Conservation (phyloP, 2,113 vertebrate genomes). For the Larimichthys crocea region DNA sequence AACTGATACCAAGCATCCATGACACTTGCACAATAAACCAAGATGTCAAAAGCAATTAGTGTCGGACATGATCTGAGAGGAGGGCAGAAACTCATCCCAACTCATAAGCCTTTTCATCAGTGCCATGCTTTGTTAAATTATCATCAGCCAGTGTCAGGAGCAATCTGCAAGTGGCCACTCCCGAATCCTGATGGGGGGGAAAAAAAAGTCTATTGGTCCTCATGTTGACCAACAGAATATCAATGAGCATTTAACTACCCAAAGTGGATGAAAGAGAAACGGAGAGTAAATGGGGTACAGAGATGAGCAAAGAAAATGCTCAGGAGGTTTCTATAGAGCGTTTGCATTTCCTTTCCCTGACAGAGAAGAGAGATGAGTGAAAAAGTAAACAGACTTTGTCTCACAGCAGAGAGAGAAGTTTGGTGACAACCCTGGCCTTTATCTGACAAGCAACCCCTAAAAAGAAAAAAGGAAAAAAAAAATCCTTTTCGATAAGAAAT, state of each 20-base stretch:
- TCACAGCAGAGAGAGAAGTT: slow-evolving; percentile 65
- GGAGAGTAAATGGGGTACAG: slow-evolving; percentile 59
- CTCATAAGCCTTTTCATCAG: slow-evolving; percentile 74
- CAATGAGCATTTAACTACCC: slow-evolving; percentile 71
- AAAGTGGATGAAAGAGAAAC: slow-evolving; percentile 60
- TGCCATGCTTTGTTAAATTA: slow-evolving; percentile 75
- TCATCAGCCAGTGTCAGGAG: slow-evolving; percentile 74
- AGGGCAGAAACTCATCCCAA: slow-evolving; percentile 56
- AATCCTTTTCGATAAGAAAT: slow-evolving; percentile 68
- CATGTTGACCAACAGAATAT: slow-evolving; percentile 75
- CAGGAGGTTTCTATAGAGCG: slow-evolving; percentile 46
- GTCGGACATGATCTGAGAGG: slow-evolving; percentile 42
- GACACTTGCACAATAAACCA: slow-evolving; percentile 66
- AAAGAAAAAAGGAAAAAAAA: slow-evolving; percentile 11
- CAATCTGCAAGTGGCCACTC: slow-evolving; percentile 73
- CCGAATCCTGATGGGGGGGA: slow-evolving; percentile 52
- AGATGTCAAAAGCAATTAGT: slow-evolving; percentile 75
- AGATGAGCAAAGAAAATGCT: slow-evolving; percentile 59
- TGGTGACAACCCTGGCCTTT: slow-evolving; percentile 77
- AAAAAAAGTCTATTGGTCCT: slow-evolving; percentile 68
- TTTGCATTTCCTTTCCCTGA: slow-evolving; percentile 56
- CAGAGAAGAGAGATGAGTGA: slow-evolving; percentile 62
- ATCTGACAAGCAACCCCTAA: slow-evolving; percentile 74
- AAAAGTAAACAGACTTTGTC: slow-evolving; percentile 77
- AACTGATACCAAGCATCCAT: slow-evolving; percentile 48